phyloP scores from a whole-genome alignment of 2,113 vertebrate genomes.

The Spermophilus dauricus region DNA sequence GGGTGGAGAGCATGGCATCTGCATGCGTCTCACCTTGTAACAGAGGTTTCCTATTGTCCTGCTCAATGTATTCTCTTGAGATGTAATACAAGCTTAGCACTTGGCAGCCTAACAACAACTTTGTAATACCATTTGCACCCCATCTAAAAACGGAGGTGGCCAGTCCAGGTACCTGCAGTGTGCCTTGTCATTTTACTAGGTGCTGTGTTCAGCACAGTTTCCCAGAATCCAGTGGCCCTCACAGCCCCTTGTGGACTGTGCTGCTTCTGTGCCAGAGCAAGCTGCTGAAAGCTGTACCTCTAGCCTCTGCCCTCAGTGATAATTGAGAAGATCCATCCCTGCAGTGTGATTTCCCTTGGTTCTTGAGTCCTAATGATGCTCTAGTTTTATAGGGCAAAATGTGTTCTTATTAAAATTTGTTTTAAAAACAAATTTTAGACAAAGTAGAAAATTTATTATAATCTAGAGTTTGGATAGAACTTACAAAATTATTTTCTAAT shows the following conservation, averaged over 20 bases:
- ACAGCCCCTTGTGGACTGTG: rapidly evolving
- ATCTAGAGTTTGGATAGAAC: neutral
- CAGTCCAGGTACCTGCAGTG: neutral
- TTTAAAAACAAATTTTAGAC: neutral
- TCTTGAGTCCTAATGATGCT: neutral
- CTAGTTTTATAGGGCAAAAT: neutral
- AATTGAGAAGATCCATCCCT: neutral
- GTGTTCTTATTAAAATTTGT: neutral
- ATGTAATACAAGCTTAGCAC: neutral
- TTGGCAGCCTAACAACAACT: neutral
- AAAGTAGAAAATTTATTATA: neutral
- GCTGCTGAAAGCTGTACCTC: neutral
- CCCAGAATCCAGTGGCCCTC: neutral
- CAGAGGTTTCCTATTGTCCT: neutral
- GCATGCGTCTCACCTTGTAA: neutral
- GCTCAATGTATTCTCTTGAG: neutral
- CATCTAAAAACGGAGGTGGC: neutral
- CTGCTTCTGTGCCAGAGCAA: rapidly evolving
- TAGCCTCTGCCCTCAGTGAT: neutral
- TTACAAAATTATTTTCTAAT: neutral
- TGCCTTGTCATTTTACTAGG: rapidly evolving
- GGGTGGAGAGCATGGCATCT: neutral
- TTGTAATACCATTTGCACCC: neutral
- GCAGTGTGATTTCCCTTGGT: no score
- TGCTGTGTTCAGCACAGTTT: neutral